Evolutionary conservation across 2,888 invertebrate genomes (phyloP), one percentile per base, ranked within the genome.

Genomic region (Bunonema sp.): DNA sequence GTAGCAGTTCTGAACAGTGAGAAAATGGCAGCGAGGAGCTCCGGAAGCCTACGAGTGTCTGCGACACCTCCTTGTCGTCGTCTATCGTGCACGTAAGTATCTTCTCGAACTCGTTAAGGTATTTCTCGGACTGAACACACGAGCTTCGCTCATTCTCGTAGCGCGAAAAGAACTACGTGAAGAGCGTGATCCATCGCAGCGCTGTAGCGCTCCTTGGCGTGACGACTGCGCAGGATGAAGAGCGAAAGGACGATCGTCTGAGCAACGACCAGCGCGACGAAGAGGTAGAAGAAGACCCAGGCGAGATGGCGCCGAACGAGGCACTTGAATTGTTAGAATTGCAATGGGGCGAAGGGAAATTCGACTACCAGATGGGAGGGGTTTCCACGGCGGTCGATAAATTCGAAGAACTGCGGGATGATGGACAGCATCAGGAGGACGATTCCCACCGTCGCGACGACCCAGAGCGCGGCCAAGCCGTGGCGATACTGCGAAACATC

Each of bases 341-440:
- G 12, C 28, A 10, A 10, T 26, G 8, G 8, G 12, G 12, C 7
- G 16, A 15, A 32, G 32, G 8, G 23, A 39, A 22, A 24, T 26
- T n/a, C 39, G 37, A 47, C 39, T 19, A 60, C 60, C 45, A 59
- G 37, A 37, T 59, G 59, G 34, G 54, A 48, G 16, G 57, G 55
- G 39, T 53, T 52, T 26, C 58, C 61, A n/a, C 51, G 41, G 18
- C 43, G 39, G 32, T 61, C 54, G 33, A 61, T 59, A 42, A 57
- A 52, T 34, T 53, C 58, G 43, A 59, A 62, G 40, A 61, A 62
- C 37, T 61, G 59, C n/a, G 61, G 61, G 19, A 61, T 57, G 34
- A 58, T 54, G 20, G 59, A 43, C 12, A 60, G 33, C 56, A 61
- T 60, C 15, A 53, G 47, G n/a, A 52, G 38, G 5, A 58, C 40